phyloP scores from a whole-genome alignment of 1,140 invertebrate species.

The Drosophila pseudoananassae region DNA sequence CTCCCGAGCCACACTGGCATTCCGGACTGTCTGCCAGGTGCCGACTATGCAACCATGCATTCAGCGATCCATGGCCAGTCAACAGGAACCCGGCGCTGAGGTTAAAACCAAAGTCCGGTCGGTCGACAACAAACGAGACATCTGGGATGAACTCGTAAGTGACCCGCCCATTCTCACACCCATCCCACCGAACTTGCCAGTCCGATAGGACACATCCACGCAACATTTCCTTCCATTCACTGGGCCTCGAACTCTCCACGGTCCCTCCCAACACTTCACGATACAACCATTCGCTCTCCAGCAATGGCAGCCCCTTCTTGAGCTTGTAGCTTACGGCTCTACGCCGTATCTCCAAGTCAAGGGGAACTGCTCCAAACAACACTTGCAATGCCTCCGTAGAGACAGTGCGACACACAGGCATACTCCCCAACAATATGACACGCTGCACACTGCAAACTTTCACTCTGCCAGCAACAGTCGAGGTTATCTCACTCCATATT shows the following conservation, averaged over 20 bases:
- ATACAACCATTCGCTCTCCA: not conserved
- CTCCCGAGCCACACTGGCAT: conserved; percentile 6
- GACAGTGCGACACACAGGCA: conserved; percentile 4
- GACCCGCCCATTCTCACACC: too few relatives aligned
- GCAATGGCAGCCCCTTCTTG: not conserved
- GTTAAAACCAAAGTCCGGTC: conserved; percentile 25
- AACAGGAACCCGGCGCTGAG: conserved; percentile 19
- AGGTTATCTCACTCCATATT: too few relatives aligned
- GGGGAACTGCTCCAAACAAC: not conserved
- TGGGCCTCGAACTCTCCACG: too few relatives aligned
- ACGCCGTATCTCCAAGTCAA: not conserved
- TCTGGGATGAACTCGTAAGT: too few relatives aligned
- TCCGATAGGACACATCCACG: too few relatives aligned
- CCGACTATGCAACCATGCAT: too few relatives aligned
- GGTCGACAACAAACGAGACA: conserved; percentile 2
- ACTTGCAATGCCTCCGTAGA: conserved; percentile 7
- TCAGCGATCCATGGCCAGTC: conserved; percentile 15
- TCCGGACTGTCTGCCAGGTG: not conserved
- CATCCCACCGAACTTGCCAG: too few relatives aligned
- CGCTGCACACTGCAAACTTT: not conserved
- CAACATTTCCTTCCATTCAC: too few relatives aligned
- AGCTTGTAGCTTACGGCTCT: not conserved
- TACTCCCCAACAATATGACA: not conserved
- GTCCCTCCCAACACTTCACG: too few relatives aligned
- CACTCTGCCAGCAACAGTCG: too few relatives aligned